phyloP scores from a whole-genome alignment of 2,888 invertebrate genomes.

The Heliconius cydno region DNA sequence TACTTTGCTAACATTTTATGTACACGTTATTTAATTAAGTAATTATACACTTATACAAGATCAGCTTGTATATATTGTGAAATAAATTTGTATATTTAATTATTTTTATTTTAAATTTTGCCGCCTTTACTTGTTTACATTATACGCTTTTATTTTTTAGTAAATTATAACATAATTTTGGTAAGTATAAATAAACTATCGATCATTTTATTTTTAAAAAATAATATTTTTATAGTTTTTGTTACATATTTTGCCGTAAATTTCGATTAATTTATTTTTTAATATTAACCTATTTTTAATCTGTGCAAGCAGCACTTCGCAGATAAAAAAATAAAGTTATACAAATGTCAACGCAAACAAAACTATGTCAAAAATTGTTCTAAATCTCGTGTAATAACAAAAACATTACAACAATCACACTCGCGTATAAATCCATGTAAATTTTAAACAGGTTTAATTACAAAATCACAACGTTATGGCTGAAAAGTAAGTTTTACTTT shows the following conservation, averaged over 20 bases:
- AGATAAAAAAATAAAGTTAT: constrained; percentile 52
- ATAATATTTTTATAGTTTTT: background rate
- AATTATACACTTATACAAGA: background rate
- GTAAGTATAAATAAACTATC: background rate
- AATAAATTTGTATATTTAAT: no score
- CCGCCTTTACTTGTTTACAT: background rate
- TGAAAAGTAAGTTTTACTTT: constrained; percentile 70
- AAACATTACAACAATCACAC: constrained; percentile 61
- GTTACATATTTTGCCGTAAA: background rate
- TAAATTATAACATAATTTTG: background rate
- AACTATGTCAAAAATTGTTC: constrained; percentile 79
- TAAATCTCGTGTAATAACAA: constrained; percentile 78
- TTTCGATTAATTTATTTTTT: background rate
- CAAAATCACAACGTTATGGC: constrained; percentile 67
- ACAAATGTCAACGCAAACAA: constrained; percentile 79
- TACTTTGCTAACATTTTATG: background rate
- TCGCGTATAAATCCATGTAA: constrained; percentile 69
- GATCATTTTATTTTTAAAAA: background rate
- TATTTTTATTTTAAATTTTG: background rate
- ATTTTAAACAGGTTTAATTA: constrained; percentile 56
- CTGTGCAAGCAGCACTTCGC: constrained; percentile 18
- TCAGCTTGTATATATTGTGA: no score
- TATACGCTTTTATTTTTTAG: background rate
- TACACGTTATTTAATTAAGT: background rate
- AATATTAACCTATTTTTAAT: background rate